Conservation (phyloP, 2,113 vertebrate species). For the Lathamus discolor region DNA sequence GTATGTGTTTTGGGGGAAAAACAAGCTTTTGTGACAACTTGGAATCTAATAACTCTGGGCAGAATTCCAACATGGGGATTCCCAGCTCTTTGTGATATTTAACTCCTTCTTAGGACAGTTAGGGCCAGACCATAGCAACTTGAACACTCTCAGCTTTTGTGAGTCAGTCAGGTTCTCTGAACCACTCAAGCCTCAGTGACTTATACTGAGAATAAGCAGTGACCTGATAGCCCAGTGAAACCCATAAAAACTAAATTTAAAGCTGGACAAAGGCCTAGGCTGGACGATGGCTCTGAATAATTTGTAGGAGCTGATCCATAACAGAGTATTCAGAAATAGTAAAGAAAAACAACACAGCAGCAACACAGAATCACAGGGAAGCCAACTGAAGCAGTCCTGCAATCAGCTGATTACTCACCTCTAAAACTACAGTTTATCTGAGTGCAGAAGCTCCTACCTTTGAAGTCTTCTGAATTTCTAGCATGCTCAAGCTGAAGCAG, state of each 20-base stretch:
- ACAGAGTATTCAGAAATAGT: not conserved
- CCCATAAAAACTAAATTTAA: not conserved
- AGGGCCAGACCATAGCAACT: not conserved
- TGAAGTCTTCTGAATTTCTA: not conserved
- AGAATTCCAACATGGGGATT: not conserved
- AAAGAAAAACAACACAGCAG: not conserved
- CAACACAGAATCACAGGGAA: not conserved
- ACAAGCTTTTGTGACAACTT: not conserved
- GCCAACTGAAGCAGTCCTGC: not conserved
- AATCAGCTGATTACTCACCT: not conserved
- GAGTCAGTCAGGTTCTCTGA: not conserved
- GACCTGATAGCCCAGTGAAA: not conserved
- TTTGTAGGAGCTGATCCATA: not conserved
- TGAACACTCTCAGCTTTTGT: not conserved
- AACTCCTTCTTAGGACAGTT: not conserved
- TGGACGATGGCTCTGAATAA: not conserved
- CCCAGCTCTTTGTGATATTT: not conserved
- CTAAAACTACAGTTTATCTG: not conserved
- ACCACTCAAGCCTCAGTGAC: not conserved
- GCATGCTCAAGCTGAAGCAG: not conserved
- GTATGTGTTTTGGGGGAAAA: not conserved
- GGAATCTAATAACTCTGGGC: not conserved
- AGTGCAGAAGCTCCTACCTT: not conserved
- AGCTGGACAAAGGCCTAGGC: not conserved
- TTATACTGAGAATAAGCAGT: not conserved